Evolutionary conservation across 2,797 vertebrate species (phyloP).

Genomic region (Melanotaenia trifasciata): DNA sequence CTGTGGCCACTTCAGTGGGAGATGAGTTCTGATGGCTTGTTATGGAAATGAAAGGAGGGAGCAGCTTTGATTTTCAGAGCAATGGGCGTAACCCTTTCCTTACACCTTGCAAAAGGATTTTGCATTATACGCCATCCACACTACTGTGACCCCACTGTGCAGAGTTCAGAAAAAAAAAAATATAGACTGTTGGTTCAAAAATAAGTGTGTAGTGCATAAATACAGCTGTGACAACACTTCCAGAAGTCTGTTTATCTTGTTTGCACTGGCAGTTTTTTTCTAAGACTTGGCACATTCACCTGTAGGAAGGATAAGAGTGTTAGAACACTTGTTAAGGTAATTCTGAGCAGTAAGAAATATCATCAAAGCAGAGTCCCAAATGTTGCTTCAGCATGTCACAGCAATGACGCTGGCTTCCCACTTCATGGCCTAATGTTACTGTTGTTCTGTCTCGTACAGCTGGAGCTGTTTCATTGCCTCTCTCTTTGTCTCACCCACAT

Average conservation of each 20-base stretch:
- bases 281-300: conserved; percentile 43
- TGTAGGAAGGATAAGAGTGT: conserved; percentile 38
- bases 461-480: conserved; percentile 37
- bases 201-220: conserved; percentile 43
- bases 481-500: conserved; percentile 14
- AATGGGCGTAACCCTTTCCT: conserved; percentile 65
- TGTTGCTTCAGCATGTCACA: conserved; percentile 62
- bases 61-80: conserved; percentile 66
- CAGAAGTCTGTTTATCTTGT: conserved; percentile 49
- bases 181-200: conserved; percentile 38
- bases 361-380: conserved; percentile 63
- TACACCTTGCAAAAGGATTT: conserved; percentile 58
- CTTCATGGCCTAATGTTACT: conserved; percentile 51
- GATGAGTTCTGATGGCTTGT: conserved; percentile 83
- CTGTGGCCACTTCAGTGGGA: conserved; percentile 78
- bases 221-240: conserved; percentile 48
- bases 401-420: conserved; percentile 61
- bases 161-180: conserved; percentile 24
- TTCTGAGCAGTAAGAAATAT: conserved; percentile 61
- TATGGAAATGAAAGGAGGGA: conserved; percentile 82
- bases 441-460: conserved; percentile 54
- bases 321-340: conserved; percentile 45
- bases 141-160: conserved; percentile 30
- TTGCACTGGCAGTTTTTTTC: conserved; percentile 37
- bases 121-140: conserved; percentile 46